phyloP scores from a whole-genome alignment of 2,113 vertebrate species.

The Phasianus colchicus region DNA sequence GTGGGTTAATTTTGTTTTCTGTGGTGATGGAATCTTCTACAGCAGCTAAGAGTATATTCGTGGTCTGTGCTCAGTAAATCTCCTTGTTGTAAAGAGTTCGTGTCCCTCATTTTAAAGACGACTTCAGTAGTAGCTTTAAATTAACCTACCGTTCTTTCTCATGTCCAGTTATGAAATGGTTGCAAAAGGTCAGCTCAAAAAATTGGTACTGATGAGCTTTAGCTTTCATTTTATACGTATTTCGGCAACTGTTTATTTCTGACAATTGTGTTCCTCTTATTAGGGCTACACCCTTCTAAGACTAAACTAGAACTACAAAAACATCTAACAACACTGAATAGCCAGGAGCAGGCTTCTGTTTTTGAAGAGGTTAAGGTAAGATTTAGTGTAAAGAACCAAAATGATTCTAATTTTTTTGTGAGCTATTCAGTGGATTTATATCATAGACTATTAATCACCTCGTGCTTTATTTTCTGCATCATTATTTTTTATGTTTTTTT shows the following conservation, averaged over 20 bases:
- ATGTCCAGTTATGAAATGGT: background rate
- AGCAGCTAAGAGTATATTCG: constrained; percentile 54
- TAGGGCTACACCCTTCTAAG: constrained; percentile 91
- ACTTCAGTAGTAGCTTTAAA: constrained; percentile 22
- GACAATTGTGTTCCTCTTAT: constrained; percentile 4
- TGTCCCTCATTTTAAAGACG: constrained; percentile 33
- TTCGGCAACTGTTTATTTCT: background rate
- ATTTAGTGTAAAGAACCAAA: background rate
- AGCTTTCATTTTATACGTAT: background rate
- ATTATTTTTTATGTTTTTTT: background rate
- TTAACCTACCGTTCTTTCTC: background rate
- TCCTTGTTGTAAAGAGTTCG: background rate
- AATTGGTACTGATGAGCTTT: background rate
- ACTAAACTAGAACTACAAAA: constrained; percentile 94
- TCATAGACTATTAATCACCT: background rate
- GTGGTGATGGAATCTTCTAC: constrained; percentile 21
- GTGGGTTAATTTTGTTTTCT: constrained; percentile 21
- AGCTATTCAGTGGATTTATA: background rate
- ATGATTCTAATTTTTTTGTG: background rate
- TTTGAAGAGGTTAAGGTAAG: constrained; percentile 94
- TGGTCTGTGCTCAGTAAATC: constrained; percentile 42
- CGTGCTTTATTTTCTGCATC: background rate
- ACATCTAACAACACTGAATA: constrained; percentile 91
- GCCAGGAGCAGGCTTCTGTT: constrained; percentile 90
- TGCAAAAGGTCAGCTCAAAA: background rate